Evolutionary conservation across 2,888 invertebrate species (phyloP).

Genomic region (Sthenelais limicola): DNA sequence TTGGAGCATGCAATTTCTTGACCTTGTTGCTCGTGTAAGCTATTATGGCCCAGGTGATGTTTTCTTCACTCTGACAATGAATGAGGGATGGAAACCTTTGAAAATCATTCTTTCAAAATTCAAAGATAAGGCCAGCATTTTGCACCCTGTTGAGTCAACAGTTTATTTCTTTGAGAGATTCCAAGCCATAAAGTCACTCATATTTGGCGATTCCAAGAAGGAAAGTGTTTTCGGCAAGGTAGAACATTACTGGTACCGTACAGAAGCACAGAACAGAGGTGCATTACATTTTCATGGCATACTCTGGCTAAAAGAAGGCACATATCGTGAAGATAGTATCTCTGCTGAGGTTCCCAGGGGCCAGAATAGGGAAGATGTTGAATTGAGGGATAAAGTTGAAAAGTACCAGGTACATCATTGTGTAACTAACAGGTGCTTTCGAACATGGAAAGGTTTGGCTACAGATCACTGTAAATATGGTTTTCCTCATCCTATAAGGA

Average conservation of each 20-base stretch:
- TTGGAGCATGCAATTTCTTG: background rate
- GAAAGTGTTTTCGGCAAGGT: constrained; percentile 8
- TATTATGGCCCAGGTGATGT: background rate
- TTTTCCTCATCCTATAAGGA: background rate
- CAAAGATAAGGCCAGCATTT: background rate
- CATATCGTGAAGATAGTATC: background rate
- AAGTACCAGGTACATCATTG: background rate
- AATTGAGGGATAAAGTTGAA: background rate
- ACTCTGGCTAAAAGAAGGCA: constrained; percentile 8
- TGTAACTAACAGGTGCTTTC: constrained; percentile 1
- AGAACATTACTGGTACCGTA: constrained; percentile 4
- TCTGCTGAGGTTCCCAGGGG: background rate
- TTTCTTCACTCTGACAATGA: constrained; percentile 13
- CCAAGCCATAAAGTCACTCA: background rate
- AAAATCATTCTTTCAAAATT: constrained; percentile 1
- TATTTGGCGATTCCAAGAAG: constrained; percentile 1
- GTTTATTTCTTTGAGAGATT: constrained; percentile 28
- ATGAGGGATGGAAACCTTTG: constrained; percentile 10
- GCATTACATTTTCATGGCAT: constrained; percentile 13
- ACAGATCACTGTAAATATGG: constrained; percentile 8
- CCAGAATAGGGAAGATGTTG: background rate
- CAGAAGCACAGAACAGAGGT: constrained; percentile 9
- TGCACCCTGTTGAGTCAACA: background rate
- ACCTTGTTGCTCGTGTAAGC: background rate
- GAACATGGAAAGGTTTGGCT: background rate